Percentiles rank a stretch among this genome's conserved stretches.
Evolutionary conservation across 2,888 invertebrate species (phyloP).

Genomic region (Quadroppia sp.): DNA sequence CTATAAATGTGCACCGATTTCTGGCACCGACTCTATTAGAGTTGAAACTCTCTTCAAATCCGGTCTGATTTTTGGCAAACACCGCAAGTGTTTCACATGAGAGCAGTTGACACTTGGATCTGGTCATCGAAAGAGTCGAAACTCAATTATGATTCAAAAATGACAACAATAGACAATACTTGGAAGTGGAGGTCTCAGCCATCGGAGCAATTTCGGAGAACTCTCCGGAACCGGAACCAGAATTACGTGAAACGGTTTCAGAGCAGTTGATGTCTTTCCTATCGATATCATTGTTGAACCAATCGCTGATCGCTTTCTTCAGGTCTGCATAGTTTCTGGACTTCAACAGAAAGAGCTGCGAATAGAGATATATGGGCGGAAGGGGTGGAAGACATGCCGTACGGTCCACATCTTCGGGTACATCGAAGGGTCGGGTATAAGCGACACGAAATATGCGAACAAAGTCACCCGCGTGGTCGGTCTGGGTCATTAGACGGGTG

Average conservation of each 20-base stretch:
- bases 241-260: background rate
- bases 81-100: constrained; percentile 18
- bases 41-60: constrained; percentile 37
- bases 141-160: no score
- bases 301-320: constrained; percentile 26
- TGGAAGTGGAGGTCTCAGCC: constrained; percentile 20
- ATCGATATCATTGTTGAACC: constrained; percentile 14
- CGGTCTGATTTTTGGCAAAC: constrained; percentile 30
- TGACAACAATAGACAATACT: background rate
- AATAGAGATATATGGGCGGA: constrained; percentile 30
- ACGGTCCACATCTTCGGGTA: constrained; percentile 5
- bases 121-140: no score
- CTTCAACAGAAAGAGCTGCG: constrained; percentile 31
- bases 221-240: background rate
- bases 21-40: constrained; percentile 40
- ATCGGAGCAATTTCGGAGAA: background rate
- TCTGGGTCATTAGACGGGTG: constrained; percentile 45
- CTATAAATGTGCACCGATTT: constrained; percentile 39
- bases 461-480: constrained; percentile 46
- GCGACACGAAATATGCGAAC: constrained; percentile 47
- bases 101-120: constrained; percentile 23
- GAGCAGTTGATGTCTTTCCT: background rate
- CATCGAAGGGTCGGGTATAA: constrained; percentile 43
- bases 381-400: constrained; percentile 28
- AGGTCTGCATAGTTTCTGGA: constrained; percentile 33